phyloP scores from a whole-genome alignment of 2,113 vertebrate species.

The Centropristis striata region DNA sequence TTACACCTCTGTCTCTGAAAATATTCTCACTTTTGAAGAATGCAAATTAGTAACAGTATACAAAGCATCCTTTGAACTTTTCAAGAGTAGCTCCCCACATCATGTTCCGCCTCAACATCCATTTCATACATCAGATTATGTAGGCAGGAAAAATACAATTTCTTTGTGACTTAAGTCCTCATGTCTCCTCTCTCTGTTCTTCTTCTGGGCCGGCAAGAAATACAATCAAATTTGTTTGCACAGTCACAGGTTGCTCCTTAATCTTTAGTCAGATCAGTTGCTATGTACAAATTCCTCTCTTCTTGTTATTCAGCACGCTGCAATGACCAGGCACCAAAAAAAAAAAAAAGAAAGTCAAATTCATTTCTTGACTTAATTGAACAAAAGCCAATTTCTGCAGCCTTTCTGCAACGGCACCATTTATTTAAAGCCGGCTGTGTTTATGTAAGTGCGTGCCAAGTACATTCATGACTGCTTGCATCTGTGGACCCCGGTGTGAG shows the following conservation, averaged over 20 bases:
- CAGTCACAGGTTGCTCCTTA: slow-evolving; percentile 10
- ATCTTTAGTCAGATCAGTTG: slow-evolving; percentile 25
- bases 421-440: slow-evolving; percentile 36
- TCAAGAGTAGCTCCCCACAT: background rate
- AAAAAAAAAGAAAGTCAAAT: slow-evolving; percentile 23
- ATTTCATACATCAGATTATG: slow-evolving; percentile 32
- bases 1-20: background rate
- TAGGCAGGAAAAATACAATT: slow-evolving; percentile 8
- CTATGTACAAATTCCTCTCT: background rate
- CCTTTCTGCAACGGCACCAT: slow-evolving; percentile 4
- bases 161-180: background rate
- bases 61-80: slow-evolving; percentile 31
- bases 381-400: slow-evolving; percentile 13
- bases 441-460: slow-evolving; percentile 26
- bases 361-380: slow-evolving; percentile 8
- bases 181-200: background rate
- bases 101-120: slow-evolving; percentile 22
- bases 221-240: slow-evolving; percentile 2
- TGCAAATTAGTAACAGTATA: slow-evolving; percentile 16
- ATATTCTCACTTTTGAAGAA: slow-evolving; percentile 28
- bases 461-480: slow-evolving; percentile 26
- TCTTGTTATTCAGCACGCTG: background rate
- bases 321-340: slow-evolving; percentile 19
- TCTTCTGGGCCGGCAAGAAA: background rate
- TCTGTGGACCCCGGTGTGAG: slow-evolving; percentile 19